Conservation (phyloP, 2,888 invertebrate species). For the Andricus quercusramuli region DNA sequence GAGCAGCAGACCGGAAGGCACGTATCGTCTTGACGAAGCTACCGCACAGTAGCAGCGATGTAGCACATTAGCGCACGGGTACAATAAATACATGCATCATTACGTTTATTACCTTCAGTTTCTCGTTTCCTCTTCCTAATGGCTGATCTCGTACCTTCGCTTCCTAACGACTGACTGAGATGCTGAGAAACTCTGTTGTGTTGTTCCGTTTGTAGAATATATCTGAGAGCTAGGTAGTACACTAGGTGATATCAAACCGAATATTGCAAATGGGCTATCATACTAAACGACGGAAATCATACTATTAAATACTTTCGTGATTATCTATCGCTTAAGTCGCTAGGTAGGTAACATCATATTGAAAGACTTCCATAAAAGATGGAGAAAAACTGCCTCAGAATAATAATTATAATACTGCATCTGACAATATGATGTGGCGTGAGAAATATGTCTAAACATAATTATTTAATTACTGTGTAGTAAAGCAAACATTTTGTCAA, state of each 20-base stretch:
- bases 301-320: too few relatives aligned
- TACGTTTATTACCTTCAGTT: constrained; percentile 7
- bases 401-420: too few relatives aligned
- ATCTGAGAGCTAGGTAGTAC: not conserved
- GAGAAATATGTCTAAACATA: too few relatives aligned
- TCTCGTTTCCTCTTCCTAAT: constrained; percentile 7
- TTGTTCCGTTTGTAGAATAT: not conserved
- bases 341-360: too few relatives aligned
- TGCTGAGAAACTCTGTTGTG: constrained; percentile 1
- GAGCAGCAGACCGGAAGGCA: not conserved
- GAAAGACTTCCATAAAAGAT: too few relatives aligned
- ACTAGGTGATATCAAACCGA: not conserved
- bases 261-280: not conserved
- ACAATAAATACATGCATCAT: constrained; percentile 7
- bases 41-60: not conserved
- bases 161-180: constrained; percentile 1
- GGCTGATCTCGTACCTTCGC: not conserved
- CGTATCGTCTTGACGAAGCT: not conserved
- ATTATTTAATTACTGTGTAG: too few relatives aligned
- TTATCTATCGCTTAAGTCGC: too few relatives aligned
- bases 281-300: too few relatives aligned
- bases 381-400: too few relatives aligned
- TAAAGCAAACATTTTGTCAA: too few relatives aligned
- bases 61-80: not conserved
- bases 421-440: too few relatives aligned